Conservation (phyloP, 2,797 vertebrate species). For the Bufotes viridis region DNA sequence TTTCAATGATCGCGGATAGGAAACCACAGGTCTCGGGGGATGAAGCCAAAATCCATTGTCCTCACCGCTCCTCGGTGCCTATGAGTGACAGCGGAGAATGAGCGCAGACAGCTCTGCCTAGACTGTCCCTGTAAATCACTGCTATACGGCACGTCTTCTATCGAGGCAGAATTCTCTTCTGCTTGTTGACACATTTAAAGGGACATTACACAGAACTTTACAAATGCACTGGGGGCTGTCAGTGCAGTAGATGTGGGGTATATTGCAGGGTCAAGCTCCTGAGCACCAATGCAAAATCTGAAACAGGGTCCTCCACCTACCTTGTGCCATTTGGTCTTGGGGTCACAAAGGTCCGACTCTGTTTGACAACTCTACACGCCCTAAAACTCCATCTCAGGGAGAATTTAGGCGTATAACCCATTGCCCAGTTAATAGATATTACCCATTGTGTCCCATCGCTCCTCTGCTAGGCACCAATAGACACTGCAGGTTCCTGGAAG, state of each 20-base stretch:
- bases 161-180: not conserved
- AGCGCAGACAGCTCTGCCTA: not conserved
- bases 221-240: not conserved
- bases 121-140: not conserved
- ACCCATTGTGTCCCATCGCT: too few relatives aligned
- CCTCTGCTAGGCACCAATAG: too few relatives aligned
- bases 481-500: too few relatives aligned
- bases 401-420: not conserved
- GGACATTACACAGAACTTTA: not conserved
- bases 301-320: not conserved
- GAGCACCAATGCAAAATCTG: not conserved
- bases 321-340: not conserved
- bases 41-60: constrained; percentile 17
- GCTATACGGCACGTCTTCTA: not conserved
- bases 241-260: not conserved
- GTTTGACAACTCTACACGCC: not conserved
- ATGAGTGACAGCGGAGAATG: constrained; percentile 5
- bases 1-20: constrained; percentile 25
- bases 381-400: not conserved
- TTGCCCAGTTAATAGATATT: not conserved
- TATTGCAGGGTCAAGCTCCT: not conserved
- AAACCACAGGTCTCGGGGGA: constrained; percentile 4
- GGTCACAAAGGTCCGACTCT: not conserved
- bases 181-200: constrained; percentile 2
- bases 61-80: not conserved